A percentile compares a stretch with the other conserved stretches of the same genome.
phyloP scores from a whole-genome alignment of 64 coral and sea anemone genomes.

The Exaiptasia diaphana region DNA sequence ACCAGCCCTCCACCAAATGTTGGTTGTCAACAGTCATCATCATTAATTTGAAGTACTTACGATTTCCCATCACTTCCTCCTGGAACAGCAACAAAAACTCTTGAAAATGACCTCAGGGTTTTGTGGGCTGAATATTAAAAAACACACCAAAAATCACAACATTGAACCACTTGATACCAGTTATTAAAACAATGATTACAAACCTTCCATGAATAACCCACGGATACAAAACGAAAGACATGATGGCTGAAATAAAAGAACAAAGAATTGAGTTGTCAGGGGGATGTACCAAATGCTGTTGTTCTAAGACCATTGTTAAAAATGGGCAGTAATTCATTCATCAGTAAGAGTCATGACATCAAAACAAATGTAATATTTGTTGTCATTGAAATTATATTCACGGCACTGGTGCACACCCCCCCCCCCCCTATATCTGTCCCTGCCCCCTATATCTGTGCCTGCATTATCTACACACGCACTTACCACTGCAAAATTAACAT shows the following conservation, averaged over 20 bases:
- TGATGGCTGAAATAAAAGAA: conserved; percentile 50
- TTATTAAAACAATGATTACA: no score
- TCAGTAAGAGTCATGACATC: no score
- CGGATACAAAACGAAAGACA: conserved; percentile 75
- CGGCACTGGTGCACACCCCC: no score
- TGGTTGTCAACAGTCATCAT: neutral
- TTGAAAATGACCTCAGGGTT: conserved; percentile 64
- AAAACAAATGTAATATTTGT: no score
- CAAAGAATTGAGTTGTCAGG: neutral
- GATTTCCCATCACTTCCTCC: conserved; percentile 54
- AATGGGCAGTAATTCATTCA: no score
- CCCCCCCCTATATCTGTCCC: no score
- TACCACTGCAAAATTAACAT: conserved; percentile 81
- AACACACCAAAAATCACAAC: neutral
- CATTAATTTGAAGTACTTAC: conserved; percentile 53
- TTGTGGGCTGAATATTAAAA: conserved; percentile 43
- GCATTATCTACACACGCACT: no score
- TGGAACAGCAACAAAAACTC: conserved; percentile 87
- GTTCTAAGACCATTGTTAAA: no score
- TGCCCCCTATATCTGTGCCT: no score
- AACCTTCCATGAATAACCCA: conserved; percentile 92
- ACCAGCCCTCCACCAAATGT: neutral
- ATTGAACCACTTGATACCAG: no score
- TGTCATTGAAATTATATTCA: no score
- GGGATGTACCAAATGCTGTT: no score